Evolutionary conservation across 2,113 vertebrate species (phyloP).

Genomic region (Recurvirostra avosetta): DNA sequence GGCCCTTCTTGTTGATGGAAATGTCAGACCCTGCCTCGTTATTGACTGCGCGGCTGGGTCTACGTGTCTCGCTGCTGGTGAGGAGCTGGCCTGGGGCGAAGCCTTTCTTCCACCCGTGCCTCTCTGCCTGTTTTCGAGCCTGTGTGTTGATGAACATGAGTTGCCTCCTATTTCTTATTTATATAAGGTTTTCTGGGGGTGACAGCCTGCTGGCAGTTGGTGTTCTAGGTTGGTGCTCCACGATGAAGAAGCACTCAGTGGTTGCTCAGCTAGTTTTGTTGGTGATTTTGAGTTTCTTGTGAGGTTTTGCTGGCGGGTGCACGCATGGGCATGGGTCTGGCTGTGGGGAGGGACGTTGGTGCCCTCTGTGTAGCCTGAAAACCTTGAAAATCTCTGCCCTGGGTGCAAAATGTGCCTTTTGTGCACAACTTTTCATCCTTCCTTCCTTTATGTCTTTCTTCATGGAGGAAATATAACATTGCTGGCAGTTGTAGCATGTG

Average conservation of each 20-base stretch:
- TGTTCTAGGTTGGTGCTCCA: not conserved
- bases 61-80: not conserved
- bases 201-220: not conserved
- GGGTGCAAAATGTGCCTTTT: not conserved
- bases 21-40: constrained; percentile 53
- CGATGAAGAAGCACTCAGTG: not conserved
- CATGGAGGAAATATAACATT: not conserved
- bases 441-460: not conserved
- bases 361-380: not conserved
- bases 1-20: constrained; percentile 57
- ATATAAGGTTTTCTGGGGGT: not conserved
- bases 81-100: constrained; percentile 48
- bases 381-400: not conserved
- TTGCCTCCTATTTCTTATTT: constrained; percentile 13
- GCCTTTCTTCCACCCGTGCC: constrained; percentile 22
- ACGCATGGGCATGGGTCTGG: not conserved
- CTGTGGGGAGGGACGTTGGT: not conserved
- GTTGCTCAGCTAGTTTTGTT: constrained; percentile 22
- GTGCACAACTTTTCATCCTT: not conserved
- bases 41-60: constrained; percentile 31
- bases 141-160: not conserved
- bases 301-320: not conserved
- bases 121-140: not conserved
- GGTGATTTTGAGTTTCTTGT: constrained; percentile 21
- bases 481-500: not conserved